Percentiles rank a stretch among this genome's conserved stretches.
Evolutionary conservation across 2,113 vertebrate species (phyloP).

Genomic region (Corvus cornix): DNA sequence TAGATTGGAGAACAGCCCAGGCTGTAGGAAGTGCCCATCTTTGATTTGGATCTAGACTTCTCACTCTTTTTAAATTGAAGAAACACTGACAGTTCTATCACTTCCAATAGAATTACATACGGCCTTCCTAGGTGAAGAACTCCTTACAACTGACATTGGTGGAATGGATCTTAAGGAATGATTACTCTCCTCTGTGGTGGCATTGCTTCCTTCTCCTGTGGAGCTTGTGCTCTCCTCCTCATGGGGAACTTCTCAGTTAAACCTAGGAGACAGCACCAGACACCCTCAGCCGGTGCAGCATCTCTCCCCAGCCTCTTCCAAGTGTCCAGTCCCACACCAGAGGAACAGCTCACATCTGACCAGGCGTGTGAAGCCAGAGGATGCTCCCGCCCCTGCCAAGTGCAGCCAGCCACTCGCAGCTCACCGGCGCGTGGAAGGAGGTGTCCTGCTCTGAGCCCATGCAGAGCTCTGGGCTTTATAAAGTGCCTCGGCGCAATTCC

Average conservation of each 20-base stretch:
- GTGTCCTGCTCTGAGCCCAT: neutral
- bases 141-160: neutral
- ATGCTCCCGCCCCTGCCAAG: accelerated
- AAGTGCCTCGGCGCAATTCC: accelerated
- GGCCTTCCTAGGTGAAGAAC: neutral
- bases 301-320: neutral
- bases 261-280: neutral
- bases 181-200: neutral
- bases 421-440: accelerated
- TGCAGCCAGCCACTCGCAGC: accelerated
- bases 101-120: neutral
- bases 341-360: neutral
- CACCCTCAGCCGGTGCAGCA: neutral
- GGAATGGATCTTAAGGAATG: neutral
- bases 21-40: neutral
- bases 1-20: neutral
- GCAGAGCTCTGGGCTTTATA: neutral
- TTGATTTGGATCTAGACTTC: neutral
- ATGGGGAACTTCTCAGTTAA: neutral
- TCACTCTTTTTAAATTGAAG: neutral
- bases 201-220: neutral
- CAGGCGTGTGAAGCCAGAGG: neutral
- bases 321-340: neutral
- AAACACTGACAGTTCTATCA: neutral
- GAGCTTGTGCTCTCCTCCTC: neutral